Evolutionary conservation across 1,140 invertebrate species (phyloP), one percentile per base, ranked within the genome.

Genomic region (Eriocheir sinensis): DNA sequence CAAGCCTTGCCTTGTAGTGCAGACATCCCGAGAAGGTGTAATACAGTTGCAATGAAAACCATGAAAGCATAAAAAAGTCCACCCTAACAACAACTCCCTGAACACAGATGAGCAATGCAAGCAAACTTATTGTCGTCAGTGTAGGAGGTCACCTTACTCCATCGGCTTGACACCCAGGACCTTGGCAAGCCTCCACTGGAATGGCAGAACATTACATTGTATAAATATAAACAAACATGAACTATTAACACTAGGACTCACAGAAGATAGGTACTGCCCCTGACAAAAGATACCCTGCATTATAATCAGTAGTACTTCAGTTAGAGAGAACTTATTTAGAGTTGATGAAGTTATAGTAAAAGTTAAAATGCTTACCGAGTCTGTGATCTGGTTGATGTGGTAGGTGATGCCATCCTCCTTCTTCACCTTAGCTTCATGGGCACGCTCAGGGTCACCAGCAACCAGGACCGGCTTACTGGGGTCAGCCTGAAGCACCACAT

Each of bases 391-490:
- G 96, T 98, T 98, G 40, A 97, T 97, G 95, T 98, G 98, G 96
- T 99, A 99, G 9, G 97, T 96, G 72, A 99, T 98, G 0, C 98
- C 98, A 12, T 98, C 98, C 36, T 97, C 97, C 21, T 96, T 95
- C 53, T 98, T 97, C 0, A 98, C 98, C 94, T 97, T 97, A 27
- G 97, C 96, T 97, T 98, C 98, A 79, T 98, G 97, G 2, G 96
- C 96, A 92, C 97, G 97, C 96, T 99, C 99, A 38, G 98, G 98
- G 97, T 99, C 99, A 0, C 99, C 99, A 92, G 98, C 97, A 3
- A 99, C 97, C 81, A 99, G 95, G 0, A 99, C 98, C 27, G 97
- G 97, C 80, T 98, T 97, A 0, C 96, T 96, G 8, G 97, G 97
- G 96, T 98, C 97, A 83, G 97, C 97, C 98, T 98, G 96, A 92